Evolutionary conservation across 2,888 invertebrate genomes (phyloP), one percentile per base, ranked within the genome.

Genomic region (Apotomis turbidana): DNA sequence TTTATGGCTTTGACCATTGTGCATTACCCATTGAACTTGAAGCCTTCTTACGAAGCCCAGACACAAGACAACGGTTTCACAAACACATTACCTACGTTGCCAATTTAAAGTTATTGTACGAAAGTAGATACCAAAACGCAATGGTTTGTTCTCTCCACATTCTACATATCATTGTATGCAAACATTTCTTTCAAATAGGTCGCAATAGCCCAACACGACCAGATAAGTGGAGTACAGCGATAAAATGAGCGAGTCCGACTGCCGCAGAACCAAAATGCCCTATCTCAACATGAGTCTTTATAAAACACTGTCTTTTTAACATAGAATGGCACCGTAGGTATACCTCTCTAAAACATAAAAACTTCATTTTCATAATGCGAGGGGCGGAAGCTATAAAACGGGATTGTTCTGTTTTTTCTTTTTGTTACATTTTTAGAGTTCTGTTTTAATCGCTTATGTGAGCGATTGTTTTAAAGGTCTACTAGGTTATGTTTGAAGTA

Each of bases 291-390:
- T 49, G 10, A 49, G 9, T 6, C 9, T 9, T 10, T 10, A 49
- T 49, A 9, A 9, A 49, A 49, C 9, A 49, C 49, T 10, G 49
- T 10, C 49, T 49, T 49, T 49, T 49, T 49, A 49, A 49, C 9
- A 12, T 49, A 10, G 9, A 8, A 3, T 10, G 49, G 49, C 49
- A 9, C 10, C 49, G 49, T 49, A 49, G 49, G 57, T 52, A 51
- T 75, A 81, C 80, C 79, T 83, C 76, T 83, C 82, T 79, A 76
- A 79, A 79, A 82, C 81, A 85, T 85, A 90, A 89, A 91, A 90
- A 90, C 86, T 87, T 90, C 84, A 91, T 91, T 90, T 90, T 88
- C 88, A 90, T 91, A 89, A 91, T 87, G 87, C 86, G 81, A 83
- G 80, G 86, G 87, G 81, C 88, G 90, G 90, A 92, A 89, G 88